Evolutionary conservation across 2,113 vertebrate species (phyloP).

Genomic region (human (Homo sapiens)): DNA sequence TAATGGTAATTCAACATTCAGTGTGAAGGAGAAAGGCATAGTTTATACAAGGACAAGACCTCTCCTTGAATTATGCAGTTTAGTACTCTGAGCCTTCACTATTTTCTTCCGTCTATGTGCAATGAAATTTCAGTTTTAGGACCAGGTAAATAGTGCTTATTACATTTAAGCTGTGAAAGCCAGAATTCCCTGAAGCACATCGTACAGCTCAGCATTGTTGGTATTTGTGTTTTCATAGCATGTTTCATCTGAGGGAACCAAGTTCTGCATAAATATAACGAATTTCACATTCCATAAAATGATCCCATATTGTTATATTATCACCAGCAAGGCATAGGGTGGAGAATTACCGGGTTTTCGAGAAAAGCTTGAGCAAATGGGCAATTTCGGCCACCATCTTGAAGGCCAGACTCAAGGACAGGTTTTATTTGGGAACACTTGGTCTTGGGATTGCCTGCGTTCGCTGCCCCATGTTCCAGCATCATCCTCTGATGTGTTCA

Average conservation of each 20-base stretch:
- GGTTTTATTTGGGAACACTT: not conserved
- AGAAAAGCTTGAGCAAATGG: not conserved
- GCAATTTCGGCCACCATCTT: not conserved
- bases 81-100: not conserved
- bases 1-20: not conserved
- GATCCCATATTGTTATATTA: not conserved
- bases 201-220: not conserved
- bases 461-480: fast-evolving
- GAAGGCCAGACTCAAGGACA: not conserved
- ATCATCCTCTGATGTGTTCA: fast-evolving
- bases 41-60: not conserved
- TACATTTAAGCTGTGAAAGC: not conserved
- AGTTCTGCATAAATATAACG: not conserved
- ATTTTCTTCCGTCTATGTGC: not conserved
- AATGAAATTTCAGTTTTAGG: not conserved
- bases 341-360: not conserved
- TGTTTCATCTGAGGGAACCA: not conserved
- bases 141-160: not conserved
- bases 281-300: not conserved
- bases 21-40: not conserved
- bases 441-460: fast-evolving
- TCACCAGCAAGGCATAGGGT: no score
- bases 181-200: not conserved
- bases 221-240: not conserved
- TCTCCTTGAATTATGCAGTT: not conserved